phyloP scores from a whole-genome alignment of 2,113 vertebrate species.

The Anser cygnoides region DNA sequence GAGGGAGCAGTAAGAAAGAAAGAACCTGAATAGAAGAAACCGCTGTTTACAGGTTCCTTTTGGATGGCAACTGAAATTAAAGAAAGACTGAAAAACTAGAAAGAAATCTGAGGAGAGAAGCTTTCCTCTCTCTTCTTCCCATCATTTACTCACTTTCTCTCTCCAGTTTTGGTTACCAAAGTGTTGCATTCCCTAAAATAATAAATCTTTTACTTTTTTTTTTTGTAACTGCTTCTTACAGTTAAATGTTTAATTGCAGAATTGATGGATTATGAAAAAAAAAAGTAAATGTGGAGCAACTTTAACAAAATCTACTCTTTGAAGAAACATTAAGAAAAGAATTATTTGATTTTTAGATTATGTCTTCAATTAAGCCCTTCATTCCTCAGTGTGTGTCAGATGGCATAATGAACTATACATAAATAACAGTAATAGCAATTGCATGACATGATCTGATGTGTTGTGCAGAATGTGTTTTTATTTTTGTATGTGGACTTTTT shows the following conservation, averaged over 20 bases:
- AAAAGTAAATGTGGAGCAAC: background rate
- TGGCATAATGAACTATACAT: background rate
- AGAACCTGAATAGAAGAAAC: background rate
- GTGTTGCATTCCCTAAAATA: background rate
- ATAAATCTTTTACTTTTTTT: background rate
- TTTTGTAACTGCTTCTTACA: background rate
- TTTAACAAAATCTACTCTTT: background rate
- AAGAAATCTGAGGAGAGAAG: background rate
- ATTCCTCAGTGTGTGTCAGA: background rate
- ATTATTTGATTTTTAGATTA: conserved; percentile 1
- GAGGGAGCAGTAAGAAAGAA: background rate
- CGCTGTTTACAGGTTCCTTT: background rate
- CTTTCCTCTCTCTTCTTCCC: background rate
- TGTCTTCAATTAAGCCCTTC: background rate
- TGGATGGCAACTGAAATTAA: background rate
- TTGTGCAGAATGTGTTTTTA: background rate
- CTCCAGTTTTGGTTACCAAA: background rate
- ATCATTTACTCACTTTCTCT: background rate
- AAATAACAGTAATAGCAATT: background rate
- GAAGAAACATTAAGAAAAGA: background rate
- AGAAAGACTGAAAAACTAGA: background rate
- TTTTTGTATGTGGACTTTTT: background rate
- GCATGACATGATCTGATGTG: background rate
- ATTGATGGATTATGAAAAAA: background rate
- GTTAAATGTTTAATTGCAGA: background rate